phyloP scores from a whole-genome alignment of 2,113 vertebrate species.

The Ictidomys tridecemlineatus region DNA sequence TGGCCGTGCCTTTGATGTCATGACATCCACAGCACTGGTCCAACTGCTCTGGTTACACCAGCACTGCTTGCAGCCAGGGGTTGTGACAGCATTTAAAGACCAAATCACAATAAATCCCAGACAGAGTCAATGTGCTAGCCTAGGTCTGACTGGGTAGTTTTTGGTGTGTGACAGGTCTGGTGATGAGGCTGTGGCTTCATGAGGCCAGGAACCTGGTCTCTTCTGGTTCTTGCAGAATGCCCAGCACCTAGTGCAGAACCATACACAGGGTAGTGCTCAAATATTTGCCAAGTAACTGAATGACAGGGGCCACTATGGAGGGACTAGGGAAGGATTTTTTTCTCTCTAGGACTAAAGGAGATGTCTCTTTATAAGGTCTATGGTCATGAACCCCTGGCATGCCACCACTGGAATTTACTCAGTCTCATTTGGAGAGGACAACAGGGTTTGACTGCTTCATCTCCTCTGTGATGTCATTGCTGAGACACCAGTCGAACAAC shows the following conservation, averaged over 20 bases:
- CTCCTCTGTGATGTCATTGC: background rate
- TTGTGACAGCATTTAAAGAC: conserved; percentile 42
- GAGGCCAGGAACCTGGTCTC: background rate
- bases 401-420: background rate
- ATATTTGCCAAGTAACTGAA: background rate
- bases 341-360: background rate
- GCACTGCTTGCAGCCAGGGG: conserved; percentile 62
- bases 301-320: background rate
- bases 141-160: background rate
- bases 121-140: background rate
- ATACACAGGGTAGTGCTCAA: background rate
- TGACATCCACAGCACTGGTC: background rate
- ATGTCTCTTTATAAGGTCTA: background rate
- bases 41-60: background rate
- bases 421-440: background rate
- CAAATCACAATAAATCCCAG: background rate
- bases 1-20: background rate
- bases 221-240: background rate
- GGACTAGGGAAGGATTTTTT: background rate
- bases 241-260: background rate
- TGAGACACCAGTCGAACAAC: background rate
- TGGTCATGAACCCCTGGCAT: background rate
- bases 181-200: background rate
- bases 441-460: background rate
- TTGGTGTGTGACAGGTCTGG: background rate